Evolutionary conservation across 1,140 invertebrate genomes (phyloP).

Genomic region (Diorhabda sublineata): DNA sequence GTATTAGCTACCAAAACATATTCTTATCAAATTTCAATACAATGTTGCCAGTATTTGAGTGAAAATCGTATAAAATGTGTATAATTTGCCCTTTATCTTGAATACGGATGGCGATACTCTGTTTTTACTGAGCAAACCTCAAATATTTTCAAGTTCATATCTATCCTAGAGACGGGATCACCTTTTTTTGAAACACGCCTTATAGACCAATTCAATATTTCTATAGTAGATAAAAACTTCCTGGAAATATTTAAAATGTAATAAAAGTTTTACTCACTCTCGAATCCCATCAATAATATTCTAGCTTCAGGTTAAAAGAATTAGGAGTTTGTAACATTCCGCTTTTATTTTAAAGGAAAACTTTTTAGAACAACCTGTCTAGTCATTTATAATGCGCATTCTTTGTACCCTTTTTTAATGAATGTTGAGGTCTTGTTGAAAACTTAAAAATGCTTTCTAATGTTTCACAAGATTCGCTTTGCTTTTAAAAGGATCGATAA

Average conservation of each 20-base stretch:
- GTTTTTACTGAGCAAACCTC: slow-evolving; percentile 32
- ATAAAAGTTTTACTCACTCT: slow-evolving; percentile 36
- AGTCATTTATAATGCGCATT: slow-evolving; percentile 34
- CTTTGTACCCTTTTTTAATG: slow-evolving; percentile 30
- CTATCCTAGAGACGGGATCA: too few species aligned
- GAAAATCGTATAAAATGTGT: slow-evolving; percentile 22
- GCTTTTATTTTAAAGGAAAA: slow-evolving; percentile 26
- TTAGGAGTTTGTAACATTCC: slow-evolving; percentile 39
- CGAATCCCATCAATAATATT: slow-evolving; percentile 43
- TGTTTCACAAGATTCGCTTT: slow-evolving; percentile 10
- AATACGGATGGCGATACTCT: slow-evolving; percentile 32
- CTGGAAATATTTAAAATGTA: too few species aligned
- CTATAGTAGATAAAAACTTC: slow-evolving; percentile 18
- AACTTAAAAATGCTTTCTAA: slow-evolving; percentile 30
- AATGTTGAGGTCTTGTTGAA: slow-evolving; percentile 23
- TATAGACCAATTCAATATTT: slow-evolving; percentile 20
- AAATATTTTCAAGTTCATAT: slow-evolving; percentile 22
- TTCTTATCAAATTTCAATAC: too few species aligned
- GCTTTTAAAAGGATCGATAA: slow-evolving; percentile 11
- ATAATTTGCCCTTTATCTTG: slow-evolving; percentile 32
- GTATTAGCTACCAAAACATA: too few species aligned
- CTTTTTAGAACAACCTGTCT: slow-evolving; percentile 33
- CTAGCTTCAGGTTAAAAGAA: slow-evolving; percentile 40
- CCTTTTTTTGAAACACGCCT: slow-evolving; percentile 7
- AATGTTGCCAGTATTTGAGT: slow-evolving; percentile 31